Evolutionary conservation across 2,113 vertebrate genomes (phyloP).

Genomic region (Uria lomvia): DNA sequence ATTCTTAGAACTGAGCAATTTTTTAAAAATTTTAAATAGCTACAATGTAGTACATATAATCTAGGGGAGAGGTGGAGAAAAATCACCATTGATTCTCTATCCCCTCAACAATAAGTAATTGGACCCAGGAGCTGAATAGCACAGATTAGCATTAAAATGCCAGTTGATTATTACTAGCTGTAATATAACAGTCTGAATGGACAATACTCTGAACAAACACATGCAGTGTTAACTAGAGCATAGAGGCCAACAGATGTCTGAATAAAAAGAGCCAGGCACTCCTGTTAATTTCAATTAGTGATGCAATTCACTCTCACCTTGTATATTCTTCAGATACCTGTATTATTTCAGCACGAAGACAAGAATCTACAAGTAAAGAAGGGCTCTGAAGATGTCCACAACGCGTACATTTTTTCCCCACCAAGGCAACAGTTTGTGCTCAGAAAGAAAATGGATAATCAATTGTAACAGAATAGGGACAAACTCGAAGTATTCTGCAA

Average conservation of each 20-base stretch:
- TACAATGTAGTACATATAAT: background rate
- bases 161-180: conserved; percentile 31
- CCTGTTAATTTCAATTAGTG: conserved; percentile 20
- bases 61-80: background rate
- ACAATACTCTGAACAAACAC: background rate
- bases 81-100: background rate
- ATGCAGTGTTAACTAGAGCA: background rate
- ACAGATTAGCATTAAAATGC: conserved; percentile 47
- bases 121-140: background rate
- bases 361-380: background rate
- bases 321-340: background rate
- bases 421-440: background rate
- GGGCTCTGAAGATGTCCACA: background rate
- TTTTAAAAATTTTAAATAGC: background rate
- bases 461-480: background rate
- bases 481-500: background rate
- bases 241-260: background rate
- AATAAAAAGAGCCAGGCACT: background rate
- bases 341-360: background rate
- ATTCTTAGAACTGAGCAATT: background rate
- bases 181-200: conserved; percentile 13
- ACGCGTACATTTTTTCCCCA: rapidly evolving
- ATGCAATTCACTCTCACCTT: background rate
- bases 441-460: background rate
- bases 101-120: background rate